Base-by-base conservation (phyloP, 2,113 vertebrate species). In the Todiramphus chloris region DNA sequence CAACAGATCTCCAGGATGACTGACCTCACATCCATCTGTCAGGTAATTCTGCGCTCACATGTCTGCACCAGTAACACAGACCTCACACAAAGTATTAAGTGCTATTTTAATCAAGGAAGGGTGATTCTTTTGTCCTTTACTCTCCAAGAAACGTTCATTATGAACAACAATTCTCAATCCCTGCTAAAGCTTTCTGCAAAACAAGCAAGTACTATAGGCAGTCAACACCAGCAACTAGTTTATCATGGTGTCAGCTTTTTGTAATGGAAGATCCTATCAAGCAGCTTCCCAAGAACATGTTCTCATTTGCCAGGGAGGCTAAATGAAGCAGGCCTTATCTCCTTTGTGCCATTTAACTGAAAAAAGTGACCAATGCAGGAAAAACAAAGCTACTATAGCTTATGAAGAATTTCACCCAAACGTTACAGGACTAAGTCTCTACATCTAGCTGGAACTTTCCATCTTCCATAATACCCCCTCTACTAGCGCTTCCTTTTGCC, bases 201-300 rank as follows among this genome's bases (percentile, higher is more conserved):
- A 83, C 35, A 83, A 95, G 56, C 74, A 79, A 89, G 74, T 27
- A 63, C 31, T 39, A 82, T 7, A 84, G 67, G 68, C 70, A 33
- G 84, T 74, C 43, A 83, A 73, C 66, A 96, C 28, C 16, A 63
- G 48, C 63, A 67, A 60, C 93, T 74, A 81, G 16, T 55, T 96
- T 92, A 63, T 95, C 67, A 94, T 60, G 16, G 68, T 60, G 68
- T 56, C 83, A 85, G 53, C 28, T 41, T 80, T 70, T 82, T 58
- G 83, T 78, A 90, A 35, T n/a, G 89, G 92, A 93, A 97, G 92
- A 94, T 94, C 56, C 80, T 79, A 87, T 91, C 84, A 90, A 91
- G 85, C n/a, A 83, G 20, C 84, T 95, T 96, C 93, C 44, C 72
- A 78, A 46, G 43, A 82, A 67, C 46, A 30, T 33, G 46, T 81